Percentiles rank a stretch among this genome's conserved stretches.
Conservation (phyloP, 1,140 invertebrate genomes). For the Sinonovacula constricta region DNA sequence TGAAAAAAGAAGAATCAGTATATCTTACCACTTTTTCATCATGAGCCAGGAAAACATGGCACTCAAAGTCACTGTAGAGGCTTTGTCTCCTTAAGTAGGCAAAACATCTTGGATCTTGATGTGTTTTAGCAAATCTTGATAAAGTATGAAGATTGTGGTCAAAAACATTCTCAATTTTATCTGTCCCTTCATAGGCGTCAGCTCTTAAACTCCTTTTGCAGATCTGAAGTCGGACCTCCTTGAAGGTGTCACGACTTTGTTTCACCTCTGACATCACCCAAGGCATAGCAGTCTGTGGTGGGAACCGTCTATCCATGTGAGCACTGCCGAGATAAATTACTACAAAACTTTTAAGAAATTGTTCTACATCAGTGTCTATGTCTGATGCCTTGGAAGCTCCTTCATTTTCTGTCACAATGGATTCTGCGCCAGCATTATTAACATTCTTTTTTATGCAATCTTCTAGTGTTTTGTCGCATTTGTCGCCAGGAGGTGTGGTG, state of each 20-base stretch:
- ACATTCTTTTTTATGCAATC: too few relatives aligned
- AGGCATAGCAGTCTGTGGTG: constrained; percentile 76
- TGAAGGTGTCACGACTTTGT: constrained; percentile 66
- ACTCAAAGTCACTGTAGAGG: constrained; percentile 70
- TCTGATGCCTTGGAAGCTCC: neutral
- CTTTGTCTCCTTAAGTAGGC: constrained; percentile 74
- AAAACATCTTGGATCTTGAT: constrained; percentile 77
- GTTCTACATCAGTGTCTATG: neutral
- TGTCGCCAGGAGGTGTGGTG: constrained; percentile 14
- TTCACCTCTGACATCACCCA: constrained; percentile 79
- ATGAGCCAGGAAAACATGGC: constrained; percentile 77
- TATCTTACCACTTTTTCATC: constrained; percentile 76
- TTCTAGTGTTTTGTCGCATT: too few relatives aligned
- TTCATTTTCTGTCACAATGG: neutral
- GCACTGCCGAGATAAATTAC: constrained; percentile 70
- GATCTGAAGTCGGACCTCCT: constrained; percentile 68
- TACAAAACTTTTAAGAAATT: constrained; percentile 42
- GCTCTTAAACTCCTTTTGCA: constrained; percentile 58
- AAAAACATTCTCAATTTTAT: constrained; percentile 63
- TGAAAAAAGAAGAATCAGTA: too few relatives aligned
- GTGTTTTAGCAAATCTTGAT: constrained; percentile 76
- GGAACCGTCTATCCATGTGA: constrained; percentile 70
- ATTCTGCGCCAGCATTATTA: too few relatives aligned
- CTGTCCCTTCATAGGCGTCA: constrained; percentile 53
- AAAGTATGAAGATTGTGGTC: constrained; percentile 75